Percentiles rank a stretch among this genome's conserved stretches.
Evolutionary conservation across 2,888 invertebrate genomes (phyloP).

Genomic region (Eupithecia dodoneata): DNA sequence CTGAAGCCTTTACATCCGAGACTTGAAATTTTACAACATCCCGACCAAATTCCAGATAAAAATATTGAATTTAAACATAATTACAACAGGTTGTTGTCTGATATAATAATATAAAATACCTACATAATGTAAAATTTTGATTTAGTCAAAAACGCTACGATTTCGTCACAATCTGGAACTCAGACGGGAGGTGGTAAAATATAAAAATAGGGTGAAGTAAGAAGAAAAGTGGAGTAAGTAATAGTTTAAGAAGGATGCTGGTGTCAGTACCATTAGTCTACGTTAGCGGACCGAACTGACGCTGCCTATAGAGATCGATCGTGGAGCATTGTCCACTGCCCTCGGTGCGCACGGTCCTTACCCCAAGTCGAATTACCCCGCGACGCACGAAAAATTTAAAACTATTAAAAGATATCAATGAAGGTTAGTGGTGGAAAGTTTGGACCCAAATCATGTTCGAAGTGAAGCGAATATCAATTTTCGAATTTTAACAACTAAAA

Average conservation of each 20-base stretch:
- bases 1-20: slow-evolving; percentile 25
- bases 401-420: not conserved
- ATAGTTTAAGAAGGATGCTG: slow-evolving; percentile 15
- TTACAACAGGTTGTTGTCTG: slow-evolving; percentile 33
- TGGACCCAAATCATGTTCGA: slow-evolving; percentile 6
- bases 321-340: slow-evolving; percentile 71
- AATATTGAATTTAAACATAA: slow-evolving; percentile 9
- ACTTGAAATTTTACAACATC: slow-evolving; percentile 13
- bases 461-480: not conserved
- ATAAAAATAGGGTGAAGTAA: not conserved
- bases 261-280: slow-evolving; percentile 22
- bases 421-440: not conserved
- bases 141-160: slow-evolving; percentile 18
- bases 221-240: not conserved
- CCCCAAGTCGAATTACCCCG: slow-evolving; percentile 33
- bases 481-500: not conserved
- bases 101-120: slow-evolving; percentile 25
- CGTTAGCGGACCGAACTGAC: slow-evolving; percentile 41
- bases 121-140: slow-evolving; percentile 23
- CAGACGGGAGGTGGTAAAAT: slow-evolving; percentile 22
- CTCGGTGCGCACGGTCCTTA: slow-evolving; percentile 65
- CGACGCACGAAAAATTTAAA: slow-evolving; percentile 14
- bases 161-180: slow-evolving; percentile 26
- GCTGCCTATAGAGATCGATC: slow-evolving; percentile 77
- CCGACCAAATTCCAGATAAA: slow-evolving; percentile 30